phyloP scores from a whole-genome alignment of 2,888 invertebrate genomes.

The Leptura quadrifasciata region DNA sequence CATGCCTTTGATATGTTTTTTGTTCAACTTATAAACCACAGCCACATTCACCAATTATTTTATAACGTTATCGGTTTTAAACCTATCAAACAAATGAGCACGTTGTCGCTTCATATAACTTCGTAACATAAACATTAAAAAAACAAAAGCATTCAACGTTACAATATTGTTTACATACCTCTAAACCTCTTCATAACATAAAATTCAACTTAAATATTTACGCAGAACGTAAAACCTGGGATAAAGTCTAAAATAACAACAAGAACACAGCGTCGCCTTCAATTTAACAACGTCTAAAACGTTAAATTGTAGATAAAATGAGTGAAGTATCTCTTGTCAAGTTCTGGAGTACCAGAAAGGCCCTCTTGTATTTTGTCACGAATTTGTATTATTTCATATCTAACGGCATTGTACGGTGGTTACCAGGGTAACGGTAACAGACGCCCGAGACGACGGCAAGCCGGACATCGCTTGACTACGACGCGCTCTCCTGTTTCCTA shows the following conservation, averaged over 20 bases:
- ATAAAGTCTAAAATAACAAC: not conserved
- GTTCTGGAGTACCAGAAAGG: not conserved
- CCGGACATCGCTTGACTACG: constrained; percentile 38
- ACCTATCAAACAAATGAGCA: not conserved
- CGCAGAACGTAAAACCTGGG: not conserved
- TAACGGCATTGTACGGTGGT: constrained; percentile 32
- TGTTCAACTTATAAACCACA: no score
- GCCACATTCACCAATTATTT: no score
- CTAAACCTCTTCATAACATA: not conserved
- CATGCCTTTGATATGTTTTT: no score
- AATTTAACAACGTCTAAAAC: not conserved
- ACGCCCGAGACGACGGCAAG: constrained; percentile 32
- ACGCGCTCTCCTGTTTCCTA: constrained; percentile 30
- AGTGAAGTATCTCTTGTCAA: not conserved
- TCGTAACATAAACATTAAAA: not conserved
- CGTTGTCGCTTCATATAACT: not conserved
- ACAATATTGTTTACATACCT: constrained; percentile 18
- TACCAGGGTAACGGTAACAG: constrained; percentile 40
- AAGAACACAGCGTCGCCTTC: not conserved
- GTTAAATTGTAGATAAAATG: not conserved
- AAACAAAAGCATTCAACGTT: not conserved
- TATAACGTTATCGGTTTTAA: no score
- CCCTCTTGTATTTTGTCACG: constrained; percentile 22
- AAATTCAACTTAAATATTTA: not conserved
- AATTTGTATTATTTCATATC: constrained; percentile 34